Evolutionary conservation across 2,888 invertebrate genomes (phyloP).

Genomic region (Mythimna albipuncta): DNA sequence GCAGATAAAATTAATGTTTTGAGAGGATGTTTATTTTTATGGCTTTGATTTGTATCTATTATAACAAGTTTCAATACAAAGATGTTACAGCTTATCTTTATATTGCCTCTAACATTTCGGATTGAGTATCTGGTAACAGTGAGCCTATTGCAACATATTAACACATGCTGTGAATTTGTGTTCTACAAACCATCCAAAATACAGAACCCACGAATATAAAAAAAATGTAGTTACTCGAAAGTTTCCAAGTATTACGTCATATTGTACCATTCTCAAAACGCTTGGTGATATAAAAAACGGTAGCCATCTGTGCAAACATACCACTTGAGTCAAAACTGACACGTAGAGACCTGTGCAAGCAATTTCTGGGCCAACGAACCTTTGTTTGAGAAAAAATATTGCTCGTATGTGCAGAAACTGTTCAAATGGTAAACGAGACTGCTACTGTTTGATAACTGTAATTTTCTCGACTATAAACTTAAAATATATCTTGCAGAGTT

Average conservation of each 20-base stretch:
- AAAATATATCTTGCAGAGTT: not conserved
- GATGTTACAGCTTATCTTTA: not conserved
- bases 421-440: slow-evolving; percentile 54
- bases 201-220: slow-evolving; percentile 40
- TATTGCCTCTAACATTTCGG: not conserved
- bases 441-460: slow-evolving; percentile 20
- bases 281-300: slow-evolving; percentile 69
- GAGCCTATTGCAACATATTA: not conserved
- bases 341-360: slow-evolving; percentile 66
- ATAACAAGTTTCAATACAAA: not conserved
- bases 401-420: slow-evolving; percentile 66
- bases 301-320: slow-evolving; percentile 77
- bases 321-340: slow-evolving; percentile 69
- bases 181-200: slow-evolving; percentile 31
- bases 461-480: slow-evolving; percentile 14
- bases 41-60: not conserved
- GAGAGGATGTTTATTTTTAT: slow-evolving; percentile 5
- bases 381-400: slow-evolving; percentile 64
- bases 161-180: slow-evolving; percentile 13
- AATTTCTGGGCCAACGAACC: slow-evolving; percentile 76
- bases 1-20: not conserved
- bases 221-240: slow-evolving; percentile 45
- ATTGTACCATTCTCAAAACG: slow-evolving; percentile 63
- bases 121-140: not conserved
- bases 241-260: slow-evolving; percentile 65